Evolutionary conservation across 2,113 vertebrate genomes (phyloP).

Genomic region (Sialia sialis): DNA sequence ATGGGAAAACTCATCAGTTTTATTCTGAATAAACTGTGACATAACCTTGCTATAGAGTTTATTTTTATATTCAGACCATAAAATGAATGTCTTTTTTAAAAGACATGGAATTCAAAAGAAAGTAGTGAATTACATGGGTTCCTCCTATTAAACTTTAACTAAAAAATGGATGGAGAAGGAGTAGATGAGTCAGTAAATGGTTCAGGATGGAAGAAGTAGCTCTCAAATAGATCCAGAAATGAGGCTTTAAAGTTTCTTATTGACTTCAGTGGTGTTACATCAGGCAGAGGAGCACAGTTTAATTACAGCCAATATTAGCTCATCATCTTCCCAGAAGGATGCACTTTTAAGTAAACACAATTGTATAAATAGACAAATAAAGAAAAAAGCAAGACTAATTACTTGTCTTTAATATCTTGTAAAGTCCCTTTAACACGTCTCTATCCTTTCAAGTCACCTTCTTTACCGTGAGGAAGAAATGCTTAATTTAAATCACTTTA

Average conservation of each 20-base stretch:
- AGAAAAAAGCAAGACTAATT: conserved; percentile 6
- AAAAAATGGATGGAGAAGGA: not conserved
- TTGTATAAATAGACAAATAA: conserved; percentile 5
- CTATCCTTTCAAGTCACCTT: not conserved
- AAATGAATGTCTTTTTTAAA: not conserved
- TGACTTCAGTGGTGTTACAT: not conserved
- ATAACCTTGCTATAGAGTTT: not conserved
- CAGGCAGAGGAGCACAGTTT: not conserved
- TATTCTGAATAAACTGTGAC: not conserved
- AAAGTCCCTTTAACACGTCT: not conserved
- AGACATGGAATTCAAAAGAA: not conserved
- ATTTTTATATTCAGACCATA: not conserved
- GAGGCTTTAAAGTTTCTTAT: not conserved
- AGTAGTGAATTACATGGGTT: not conserved
- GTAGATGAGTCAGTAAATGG: not conserved
- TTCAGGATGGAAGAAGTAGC: not conserved
- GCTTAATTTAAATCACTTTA: not conserved
- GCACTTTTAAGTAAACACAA: conserved; percentile 22
- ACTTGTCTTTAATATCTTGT: not conserved
- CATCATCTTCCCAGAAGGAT: conserved; percentile 2
- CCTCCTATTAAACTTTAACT: not conserved
- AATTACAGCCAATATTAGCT: conserved; percentile 24
- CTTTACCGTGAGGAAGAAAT: not conserved
- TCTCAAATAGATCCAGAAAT: not conserved
- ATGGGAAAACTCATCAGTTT: not conserved